Base-by-base conservation (phyloP, 2,113 vertebrate genomes). In the Lagopus leucura region DNA sequence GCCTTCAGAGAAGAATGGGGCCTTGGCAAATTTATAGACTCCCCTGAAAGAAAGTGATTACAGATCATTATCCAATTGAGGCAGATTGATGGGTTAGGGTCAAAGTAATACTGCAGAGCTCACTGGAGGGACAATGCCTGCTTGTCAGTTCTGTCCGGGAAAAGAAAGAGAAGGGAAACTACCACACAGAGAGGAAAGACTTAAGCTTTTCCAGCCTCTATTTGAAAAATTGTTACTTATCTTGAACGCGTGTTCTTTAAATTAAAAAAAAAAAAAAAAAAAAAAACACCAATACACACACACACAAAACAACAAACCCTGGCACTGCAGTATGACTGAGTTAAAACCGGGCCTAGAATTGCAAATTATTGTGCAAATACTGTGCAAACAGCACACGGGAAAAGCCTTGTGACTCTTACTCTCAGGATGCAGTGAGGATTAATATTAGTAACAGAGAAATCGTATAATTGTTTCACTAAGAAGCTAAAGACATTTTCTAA, bases 11-110 rank as follows among this genome's bases (percentile, higher is more conserved):
- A 98, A 99, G 99, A 98, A 98, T 98, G 98, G 98, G 98, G 97
- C 98, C 97, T 97, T 98, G 98, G 98, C 98, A 98, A 98, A 99
- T 99, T 99, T 99, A 99, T 99, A 98, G 99, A 99, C 99, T 99
- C 99, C 99, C 99, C 99, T 99, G 98, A 99, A 99, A 99, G 99
- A 99, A 99, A 99, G 98, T 99, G 99, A 99, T 99, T 99, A 99
- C 98, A 98, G 98, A 99, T 99, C 99, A 99, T 99, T 99, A 99
- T 99, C 99, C 99, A 99, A 99, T 99, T 99, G 99, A 99, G 98
- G 98, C 99, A 99, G 99, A 99, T 99, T 99, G 99, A 99, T 99
- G 99, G 98, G 98, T 98, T 93, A 97, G 98, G 99, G 99, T 99
- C 99, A 99, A 99, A 99, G 99, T 98, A 99, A 99, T 99, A 99